Conservation (phyloP, 2,797 vertebrate genomes). For the Acanthurus lineatus region DNA sequence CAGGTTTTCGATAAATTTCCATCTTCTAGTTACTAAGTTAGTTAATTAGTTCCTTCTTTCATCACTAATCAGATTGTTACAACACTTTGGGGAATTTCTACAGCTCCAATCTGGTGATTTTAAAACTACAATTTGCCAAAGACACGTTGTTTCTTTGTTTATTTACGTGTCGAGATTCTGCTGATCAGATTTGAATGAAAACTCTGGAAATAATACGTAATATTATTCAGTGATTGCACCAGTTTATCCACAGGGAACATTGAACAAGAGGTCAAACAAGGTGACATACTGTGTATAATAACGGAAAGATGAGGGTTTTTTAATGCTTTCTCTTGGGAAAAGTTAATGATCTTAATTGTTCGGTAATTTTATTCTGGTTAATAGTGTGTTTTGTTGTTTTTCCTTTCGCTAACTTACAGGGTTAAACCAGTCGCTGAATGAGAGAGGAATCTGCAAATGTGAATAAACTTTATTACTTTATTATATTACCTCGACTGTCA, state of each 20-base stretch:
- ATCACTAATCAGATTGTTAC: conserved; percentile 13
- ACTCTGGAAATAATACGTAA: neutral
- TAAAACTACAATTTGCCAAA: neutral
- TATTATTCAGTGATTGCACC: neutral
- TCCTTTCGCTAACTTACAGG: too few relatives aligned
- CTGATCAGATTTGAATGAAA: conserved; percentile 11
- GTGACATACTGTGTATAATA: neutral
- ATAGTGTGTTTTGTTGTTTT: too few relatives aligned
- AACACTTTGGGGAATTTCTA: conserved; percentile 3
- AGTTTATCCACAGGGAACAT: neutral
- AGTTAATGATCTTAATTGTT: too few relatives aligned
- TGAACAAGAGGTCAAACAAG: neutral
- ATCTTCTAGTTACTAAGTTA: neutral
- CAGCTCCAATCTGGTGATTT: neutral
- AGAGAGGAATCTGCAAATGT: too few relatives aligned
- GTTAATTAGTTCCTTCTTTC: conserved; percentile 14
- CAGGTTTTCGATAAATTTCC: neutral
- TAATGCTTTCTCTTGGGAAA: too few relatives aligned
- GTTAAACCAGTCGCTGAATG: too few relatives aligned
- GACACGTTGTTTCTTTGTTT: neutral
- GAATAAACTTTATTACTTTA: too few relatives aligned
- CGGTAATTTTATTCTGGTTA: too few relatives aligned
- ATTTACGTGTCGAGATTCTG: neutral
- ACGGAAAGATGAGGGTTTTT: too few relatives aligned
- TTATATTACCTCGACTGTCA: too few relatives aligned